phyloP scores from a whole-genome alignment of 2,888 invertebrate species.

The Rhagonycha lutea region DNA sequence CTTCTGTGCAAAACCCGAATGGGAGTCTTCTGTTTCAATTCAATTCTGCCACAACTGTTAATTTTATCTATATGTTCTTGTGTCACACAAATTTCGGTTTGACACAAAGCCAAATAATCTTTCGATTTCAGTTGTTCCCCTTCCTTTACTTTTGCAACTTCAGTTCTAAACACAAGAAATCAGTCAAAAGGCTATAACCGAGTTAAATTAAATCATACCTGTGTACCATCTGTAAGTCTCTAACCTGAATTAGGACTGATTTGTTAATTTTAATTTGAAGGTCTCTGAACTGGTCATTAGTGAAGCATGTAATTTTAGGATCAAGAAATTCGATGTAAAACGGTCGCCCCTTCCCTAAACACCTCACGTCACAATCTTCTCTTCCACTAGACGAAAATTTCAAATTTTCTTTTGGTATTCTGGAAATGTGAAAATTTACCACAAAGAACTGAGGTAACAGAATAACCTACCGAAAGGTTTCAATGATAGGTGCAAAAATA shows the following conservation, averaged over 20 bases:
- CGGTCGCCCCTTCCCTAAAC: constrained; percentile 88
- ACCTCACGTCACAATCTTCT: constrained; percentile 97
- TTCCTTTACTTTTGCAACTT: constrained; percentile 72
- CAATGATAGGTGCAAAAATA: constrained; percentile 68
- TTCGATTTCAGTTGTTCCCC: constrained; percentile 91
- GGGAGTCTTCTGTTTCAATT: constrained; percentile 83
- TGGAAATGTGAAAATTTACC: constrained; percentile 48
- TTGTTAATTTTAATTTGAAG: constrained; percentile 66
- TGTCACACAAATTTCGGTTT: constrained; percentile 53
- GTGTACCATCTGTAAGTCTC: constrained; percentile 67
- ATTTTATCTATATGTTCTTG: constrained; percentile 59
- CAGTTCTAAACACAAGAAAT: constrained; percentile 58
- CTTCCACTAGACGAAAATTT: constrained; percentile 91
- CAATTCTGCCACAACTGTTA: constrained; percentile 55
- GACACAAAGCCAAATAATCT: constrained; percentile 81
- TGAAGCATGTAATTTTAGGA: constrained; percentile 62
- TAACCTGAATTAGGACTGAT: constrained; percentile 60
- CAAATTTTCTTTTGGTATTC: constrained; percentile 39
- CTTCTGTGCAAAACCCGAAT: constrained; percentile 87
- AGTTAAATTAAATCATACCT: constrained; percentile 50
- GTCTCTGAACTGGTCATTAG: constrained; percentile 56
- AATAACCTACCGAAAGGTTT: constrained; percentile 57
- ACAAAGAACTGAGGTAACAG: constrained; percentile 35
- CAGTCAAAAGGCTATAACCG: neutral
- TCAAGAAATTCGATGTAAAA: constrained; percentile 87